Percentiles rank a stretch among this genome's conserved stretches.
Conservation (phyloP, 2,797 vertebrate species). For the Lithobates sylvaticus region DNA sequence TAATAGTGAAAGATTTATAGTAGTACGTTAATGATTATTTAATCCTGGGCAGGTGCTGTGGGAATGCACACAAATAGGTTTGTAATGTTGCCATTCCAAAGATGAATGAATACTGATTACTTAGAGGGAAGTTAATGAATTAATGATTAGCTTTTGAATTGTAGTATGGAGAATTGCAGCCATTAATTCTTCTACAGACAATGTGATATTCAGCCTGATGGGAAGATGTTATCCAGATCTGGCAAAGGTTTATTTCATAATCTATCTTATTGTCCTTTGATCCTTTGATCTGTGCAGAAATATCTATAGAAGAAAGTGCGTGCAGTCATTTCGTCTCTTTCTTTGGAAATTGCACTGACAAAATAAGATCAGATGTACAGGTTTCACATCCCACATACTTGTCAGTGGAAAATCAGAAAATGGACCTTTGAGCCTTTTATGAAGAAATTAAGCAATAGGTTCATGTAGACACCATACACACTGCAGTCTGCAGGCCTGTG, state of each 20-base stretch:
- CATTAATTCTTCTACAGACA: background rate
- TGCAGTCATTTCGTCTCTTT: background rate
- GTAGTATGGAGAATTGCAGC: background rate
- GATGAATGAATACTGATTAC: background rate
- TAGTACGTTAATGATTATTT: background rate
- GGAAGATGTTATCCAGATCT: background rate
- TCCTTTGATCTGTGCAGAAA: background rate
- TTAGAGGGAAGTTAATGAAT: background rate
- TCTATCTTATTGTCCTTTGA: background rate
- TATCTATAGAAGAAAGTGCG: background rate
- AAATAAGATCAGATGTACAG: background rate
- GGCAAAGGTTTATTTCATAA: background rate
- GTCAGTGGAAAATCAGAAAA: too few relatives aligned
- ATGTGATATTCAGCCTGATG: background rate
- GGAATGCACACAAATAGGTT: constrained; percentile 1
- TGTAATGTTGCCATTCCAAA: background rate
- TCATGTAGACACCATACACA: too few relatives aligned
- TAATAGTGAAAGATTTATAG: too few relatives aligned
- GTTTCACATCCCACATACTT: background rate
- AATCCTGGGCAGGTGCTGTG: background rate
- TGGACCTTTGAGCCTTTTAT: too few relatives aligned
- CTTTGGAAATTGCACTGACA: background rate
- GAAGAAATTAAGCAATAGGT: too few relatives aligned
- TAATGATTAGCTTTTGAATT: background rate
- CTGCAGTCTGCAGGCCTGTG: too few relatives aligned